phyloP scores from a whole-genome alignment of 1,140 invertebrate species.

The Nephotettix cincticeps region DNA sequence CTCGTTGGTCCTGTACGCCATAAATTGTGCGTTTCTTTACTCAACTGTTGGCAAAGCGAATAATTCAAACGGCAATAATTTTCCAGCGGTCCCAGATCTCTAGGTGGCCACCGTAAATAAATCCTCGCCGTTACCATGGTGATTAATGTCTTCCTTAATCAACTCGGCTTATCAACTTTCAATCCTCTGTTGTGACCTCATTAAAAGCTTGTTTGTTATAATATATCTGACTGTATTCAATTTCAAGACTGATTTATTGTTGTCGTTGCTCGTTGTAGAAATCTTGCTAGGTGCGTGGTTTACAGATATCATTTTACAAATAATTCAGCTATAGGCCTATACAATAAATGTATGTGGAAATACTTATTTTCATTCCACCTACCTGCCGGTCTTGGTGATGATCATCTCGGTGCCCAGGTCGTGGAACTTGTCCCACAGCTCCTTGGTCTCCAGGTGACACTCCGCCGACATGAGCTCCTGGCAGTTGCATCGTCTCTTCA shows the following conservation, averaged over 20 bases:
- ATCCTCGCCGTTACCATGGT: conserved; percentile 8
- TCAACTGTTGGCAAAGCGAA: conserved; percentile 6
- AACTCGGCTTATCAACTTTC: conserved; percentile 5
- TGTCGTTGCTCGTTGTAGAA: too few species aligned
- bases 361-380: too few species aligned
- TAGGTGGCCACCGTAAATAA: background rate
- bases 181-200: conserved; percentile 16
- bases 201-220: conserved; percentile 24
- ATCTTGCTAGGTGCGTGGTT: too few species aligned
- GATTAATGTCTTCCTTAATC: conserved; percentile 21
- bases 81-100: conserved; percentile 13
- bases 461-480: conserved; percentile 52
- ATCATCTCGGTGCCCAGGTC: conserved; percentile 98
- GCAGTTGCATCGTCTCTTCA: conserved; percentile 55
- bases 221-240: conserved; percentile 4
- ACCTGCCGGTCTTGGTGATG: conserved; percentile 95
- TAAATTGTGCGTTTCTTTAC: conserved; percentile 19
- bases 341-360: too few species aligned
- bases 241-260: background rate
- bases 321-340: too few species aligned
- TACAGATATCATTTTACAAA: too few species aligned
- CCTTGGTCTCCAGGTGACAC: conserved; percentile 64
- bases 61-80: conserved; percentile 10
- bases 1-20: background rate
- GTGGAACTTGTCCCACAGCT: conserved; percentile 94